Base-by-base conservation (phyloP, 2,888 invertebrate species). In the Stenurella melanura region DNA sequence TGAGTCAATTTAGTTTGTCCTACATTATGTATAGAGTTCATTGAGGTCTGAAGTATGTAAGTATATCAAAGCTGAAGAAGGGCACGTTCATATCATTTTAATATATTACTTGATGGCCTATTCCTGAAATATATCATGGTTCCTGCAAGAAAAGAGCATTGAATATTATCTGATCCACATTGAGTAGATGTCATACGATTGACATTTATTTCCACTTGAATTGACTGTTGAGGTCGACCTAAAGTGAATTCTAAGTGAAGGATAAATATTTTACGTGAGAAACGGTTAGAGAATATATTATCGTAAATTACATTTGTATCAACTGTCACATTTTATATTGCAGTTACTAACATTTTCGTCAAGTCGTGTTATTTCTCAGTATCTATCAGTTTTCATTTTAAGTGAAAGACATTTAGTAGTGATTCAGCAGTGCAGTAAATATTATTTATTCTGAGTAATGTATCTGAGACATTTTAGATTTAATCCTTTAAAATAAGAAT, bases 171-270 rank as follows among this genome's bases (percentile, higher is more conserved):
- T 70, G 60, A 70, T 60, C 60, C 60, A n/a, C 58, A 21, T 34
- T 5, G 54, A 67, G 67, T 67, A 21, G 54, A 42, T 58, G 38
- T 19, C 38, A 30, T 58, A 60, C 60, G 70, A 70, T 58, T 70
- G 70, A 70, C 70, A 70, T 58, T 70, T 70, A 70, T 67, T 67
- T 67, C 26, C 67, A 26, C 19, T 26, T 11, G 38, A 67, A 67
- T 67, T 67, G 67, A 54, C 67, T 67, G 67, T 67, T 67, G 50
- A 38, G 67, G 67, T 67, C 54, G 67, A 18, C 26, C 67, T 19
- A 67, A 67, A 67, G 67, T 67, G 67, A 67, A 67, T 67, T 67
- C 67, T 54, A 67, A 67, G 54, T 67, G 67, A 67, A 54, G 67
- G 67, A 67, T 67, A 67, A 67, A 67, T 67, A 67, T 67, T 67